These are phyloP conservation scores for Rhopalosiphum nymphaeae DNA, from an alignment of 2,888 invertebrate species.

Conservation along the genomic window DNA sequence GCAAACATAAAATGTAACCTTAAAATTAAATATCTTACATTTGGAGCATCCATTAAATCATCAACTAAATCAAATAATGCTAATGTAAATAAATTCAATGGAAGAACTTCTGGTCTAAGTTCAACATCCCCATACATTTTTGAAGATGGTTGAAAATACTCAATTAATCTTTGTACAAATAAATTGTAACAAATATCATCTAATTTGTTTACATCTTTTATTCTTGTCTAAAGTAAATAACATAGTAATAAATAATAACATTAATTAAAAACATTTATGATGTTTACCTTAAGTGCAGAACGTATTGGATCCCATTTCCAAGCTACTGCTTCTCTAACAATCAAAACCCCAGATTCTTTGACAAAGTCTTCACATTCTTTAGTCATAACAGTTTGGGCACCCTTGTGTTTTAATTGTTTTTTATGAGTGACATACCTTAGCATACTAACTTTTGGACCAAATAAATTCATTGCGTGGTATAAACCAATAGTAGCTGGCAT, in stretches of 20 bases:
- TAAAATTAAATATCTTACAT: conserved; percentile 71
- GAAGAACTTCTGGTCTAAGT: conserved; percentile 72
- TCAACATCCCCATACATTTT: conserved; percentile 90
- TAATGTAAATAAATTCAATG: conserved; percentile 70
- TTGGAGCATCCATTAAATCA: conserved; percentile 78
- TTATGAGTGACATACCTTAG: conserved; percentile 54
- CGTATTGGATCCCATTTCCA: conserved; percentile 96
- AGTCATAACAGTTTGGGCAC: conserved; percentile 67
- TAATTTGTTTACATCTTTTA: conserved; percentile 74
- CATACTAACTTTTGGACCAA: conserved; percentile 55
- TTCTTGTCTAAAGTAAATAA: conserved; percentile 71
- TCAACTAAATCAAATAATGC: conserved; percentile 78
- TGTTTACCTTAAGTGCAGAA: conserved; percentile 78
- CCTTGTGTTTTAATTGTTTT: conserved; percentile 65
- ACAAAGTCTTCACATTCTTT: conserved; percentile 79
- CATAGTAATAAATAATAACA: conserved; percentile 64
- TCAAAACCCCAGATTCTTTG: conserved; percentile 85
- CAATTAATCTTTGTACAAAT: conserved; percentile 83
- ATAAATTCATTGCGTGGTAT: conserved; percentile 73
- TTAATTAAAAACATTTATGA: neutral
- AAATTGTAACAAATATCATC: conserved; percentile 78
- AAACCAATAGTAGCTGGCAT: conserved; percentile 86
- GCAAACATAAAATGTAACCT: neutral
- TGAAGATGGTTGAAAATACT: conserved; percentile 88
- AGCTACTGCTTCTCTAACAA: conserved; percentile 82